Evolutionary conservation across 2,797 vertebrate species (phyloP).

Genomic region (Acipenser ruthenus): DNA sequence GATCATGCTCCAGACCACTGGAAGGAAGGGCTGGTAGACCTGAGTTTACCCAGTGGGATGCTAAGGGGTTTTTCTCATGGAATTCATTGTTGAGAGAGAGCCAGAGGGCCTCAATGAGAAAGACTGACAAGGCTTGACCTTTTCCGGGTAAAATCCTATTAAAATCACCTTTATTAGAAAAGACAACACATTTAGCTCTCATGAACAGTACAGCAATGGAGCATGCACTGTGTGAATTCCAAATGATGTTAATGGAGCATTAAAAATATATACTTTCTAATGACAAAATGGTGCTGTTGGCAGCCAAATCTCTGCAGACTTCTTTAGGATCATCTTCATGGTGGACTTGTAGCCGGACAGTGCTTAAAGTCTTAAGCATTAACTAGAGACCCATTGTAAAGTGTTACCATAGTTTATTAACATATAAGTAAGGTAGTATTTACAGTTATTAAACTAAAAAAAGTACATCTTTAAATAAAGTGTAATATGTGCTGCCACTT

Average conservation of each 20-base stretch:
- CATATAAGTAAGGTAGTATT: too few species aligned
- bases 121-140: too few species aligned
- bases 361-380: not conserved
- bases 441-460: conserved; percentile 1
- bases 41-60: too few species aligned
- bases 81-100: too few species aligned
- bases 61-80: too few species aligned
- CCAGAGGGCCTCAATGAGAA: too few species aligned
- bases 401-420: too few species aligned
- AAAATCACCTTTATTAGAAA: conserved; percentile 1
- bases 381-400: too few species aligned
- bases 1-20: too few species aligned
- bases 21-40: too few species aligned
- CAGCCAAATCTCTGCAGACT: not conserved
- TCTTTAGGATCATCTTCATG: not conserved
- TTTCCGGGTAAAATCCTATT: not conserved
- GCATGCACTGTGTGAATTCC: not conserved
- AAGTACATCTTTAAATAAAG: conserved; percentile 14
- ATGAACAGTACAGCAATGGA: not conserved
- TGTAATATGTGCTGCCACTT: not conserved
- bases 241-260: not conserved
- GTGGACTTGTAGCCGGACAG: not conserved
- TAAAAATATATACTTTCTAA: not conserved
- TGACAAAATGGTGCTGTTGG: not conserved
- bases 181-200: not conserved